Conservation (phyloP, 2,113 vertebrate species). For the Rhagologus leucostigma region DNA sequence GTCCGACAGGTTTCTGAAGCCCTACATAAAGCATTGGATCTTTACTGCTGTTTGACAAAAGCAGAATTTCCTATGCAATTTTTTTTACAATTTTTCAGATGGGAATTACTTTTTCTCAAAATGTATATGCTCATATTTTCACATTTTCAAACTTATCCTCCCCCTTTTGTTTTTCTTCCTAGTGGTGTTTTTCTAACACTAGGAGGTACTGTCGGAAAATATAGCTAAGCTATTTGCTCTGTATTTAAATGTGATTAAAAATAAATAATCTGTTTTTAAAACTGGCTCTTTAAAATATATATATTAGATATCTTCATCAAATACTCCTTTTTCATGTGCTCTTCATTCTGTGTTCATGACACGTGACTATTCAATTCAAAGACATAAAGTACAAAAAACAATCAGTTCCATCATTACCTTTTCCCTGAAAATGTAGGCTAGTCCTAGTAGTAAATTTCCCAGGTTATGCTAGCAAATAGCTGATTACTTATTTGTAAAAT, state of each 20-base stretch:
- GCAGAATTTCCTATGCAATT: not conserved
- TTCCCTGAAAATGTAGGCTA: not conserved
- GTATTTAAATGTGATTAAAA: not conserved
- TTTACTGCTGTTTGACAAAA: not conserved
- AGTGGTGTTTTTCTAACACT: not conserved
- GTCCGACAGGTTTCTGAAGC: not conserved
- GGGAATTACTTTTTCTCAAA: not conserved
- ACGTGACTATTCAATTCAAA: not conserved
- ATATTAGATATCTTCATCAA: not conserved
- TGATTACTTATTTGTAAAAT: not conserved
- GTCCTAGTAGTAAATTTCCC: not conserved
- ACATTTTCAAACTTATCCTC: not conserved
- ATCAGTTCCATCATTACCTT: not conserved
- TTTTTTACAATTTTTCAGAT: not conserved
- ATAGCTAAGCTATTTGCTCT: not conserved
- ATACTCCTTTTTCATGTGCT: not conserved
- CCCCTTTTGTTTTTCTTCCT: not conserved
- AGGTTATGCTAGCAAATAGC: not conserved
- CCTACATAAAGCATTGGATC: not conserved
- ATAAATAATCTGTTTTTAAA: not conserved
- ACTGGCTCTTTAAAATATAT: not conserved
- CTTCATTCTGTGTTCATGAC: not conserved
- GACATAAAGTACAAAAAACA: not conserved
- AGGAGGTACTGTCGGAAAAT: not conserved
- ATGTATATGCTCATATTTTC: not conserved